Percentiles rank a stretch among this genome's conserved stretches.
These are phyloP conservation scores for Coenonympha arcania DNA, from an alignment of 2,888 invertebrate species.

Conservation along the genomic window DNA sequence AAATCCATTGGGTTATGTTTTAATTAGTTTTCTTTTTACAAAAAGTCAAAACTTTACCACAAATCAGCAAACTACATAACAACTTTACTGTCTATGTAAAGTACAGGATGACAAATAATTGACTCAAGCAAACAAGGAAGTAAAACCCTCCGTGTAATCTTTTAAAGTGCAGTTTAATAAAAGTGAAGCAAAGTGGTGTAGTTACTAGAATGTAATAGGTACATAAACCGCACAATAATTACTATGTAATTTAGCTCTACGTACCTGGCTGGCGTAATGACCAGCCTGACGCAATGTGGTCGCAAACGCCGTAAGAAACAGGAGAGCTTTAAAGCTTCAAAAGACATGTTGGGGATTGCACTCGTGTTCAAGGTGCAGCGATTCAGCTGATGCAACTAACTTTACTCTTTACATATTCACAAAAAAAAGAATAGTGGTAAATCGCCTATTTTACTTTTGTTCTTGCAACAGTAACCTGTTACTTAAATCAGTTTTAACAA, in stretches of 20 bases:
- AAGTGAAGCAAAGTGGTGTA: background rate
- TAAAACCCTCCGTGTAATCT: background rate
- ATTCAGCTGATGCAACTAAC: constrained; percentile 10
- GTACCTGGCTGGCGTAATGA: constrained; percentile 10
- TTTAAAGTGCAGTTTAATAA: background rate
- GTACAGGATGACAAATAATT: background rate
- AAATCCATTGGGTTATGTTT: no score
- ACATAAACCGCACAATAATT: constrained; percentile 17
- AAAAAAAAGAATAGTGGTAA: no score
- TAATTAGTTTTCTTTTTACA: no score
- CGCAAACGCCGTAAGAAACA: constrained; percentile 30
- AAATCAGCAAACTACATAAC: no score
- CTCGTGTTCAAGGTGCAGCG: constrained; percentile 4
- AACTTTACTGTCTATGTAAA: no score
- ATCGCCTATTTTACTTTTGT: no score
- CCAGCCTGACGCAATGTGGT: constrained; percentile 38
- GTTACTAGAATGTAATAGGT: constrained; percentile 5
- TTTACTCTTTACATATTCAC: background rate
- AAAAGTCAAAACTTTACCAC: no score
- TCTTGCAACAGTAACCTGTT: no score
- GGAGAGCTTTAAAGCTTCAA: background rate
- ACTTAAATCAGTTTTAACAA: no score
- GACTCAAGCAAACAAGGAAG: background rate
- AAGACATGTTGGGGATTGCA: constrained; percentile 14
- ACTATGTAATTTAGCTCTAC: constrained; percentile 17